These are phyloP conservation scores for Peromyscus attwateri DNA, from an alignment of 2,797 vertebrate species.

Conservation along the genomic window DNA sequence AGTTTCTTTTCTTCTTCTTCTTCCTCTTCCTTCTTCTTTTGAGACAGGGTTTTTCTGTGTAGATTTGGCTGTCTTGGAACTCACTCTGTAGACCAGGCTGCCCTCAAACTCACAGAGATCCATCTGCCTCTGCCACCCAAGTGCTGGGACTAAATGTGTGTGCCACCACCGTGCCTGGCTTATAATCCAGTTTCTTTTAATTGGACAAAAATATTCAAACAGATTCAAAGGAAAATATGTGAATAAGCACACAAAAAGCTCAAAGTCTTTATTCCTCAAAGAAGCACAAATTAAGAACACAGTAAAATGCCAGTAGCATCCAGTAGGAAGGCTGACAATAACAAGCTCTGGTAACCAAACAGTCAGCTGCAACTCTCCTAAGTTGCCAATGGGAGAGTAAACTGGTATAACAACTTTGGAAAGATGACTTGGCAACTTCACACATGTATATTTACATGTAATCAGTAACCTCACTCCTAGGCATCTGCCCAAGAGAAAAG, in stretches of 20 bases:
- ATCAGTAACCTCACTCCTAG: slow-evolving; percentile 6
- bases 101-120: background rate
- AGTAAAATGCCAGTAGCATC: background rate
- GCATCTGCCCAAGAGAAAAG: slow-evolving; percentile 5
- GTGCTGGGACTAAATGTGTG: background rate
- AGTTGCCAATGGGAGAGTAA: slow-evolving; percentile 44
- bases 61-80: background rate
- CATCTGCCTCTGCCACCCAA: background rate
- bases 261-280: slow-evolving; percentile 50
- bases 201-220: slow-evolving; percentile 21
- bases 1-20: background rate
- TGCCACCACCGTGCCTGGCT: background rate
- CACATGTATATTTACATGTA: slow-evolving; percentile 37
- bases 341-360: background rate
- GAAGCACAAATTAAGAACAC: slow-evolving; percentile 53
- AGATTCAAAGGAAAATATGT: slow-evolving; percentile 48
- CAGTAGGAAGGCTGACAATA: slow-evolving; percentile 27
- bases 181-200: background rate
- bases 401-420: slow-evolving; percentile 46
- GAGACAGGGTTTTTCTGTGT: background rate
- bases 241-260: slow-evolving; percentile 38
- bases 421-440: slow-evolving; percentile 51
- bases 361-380: slow-evolving; percentile 18
- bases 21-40: background rate
- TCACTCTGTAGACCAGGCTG: background rate